phyloP scores from a whole-genome alignment of 92 coral and sea anemone species.

The Pocillopora meandrina region DNA sequence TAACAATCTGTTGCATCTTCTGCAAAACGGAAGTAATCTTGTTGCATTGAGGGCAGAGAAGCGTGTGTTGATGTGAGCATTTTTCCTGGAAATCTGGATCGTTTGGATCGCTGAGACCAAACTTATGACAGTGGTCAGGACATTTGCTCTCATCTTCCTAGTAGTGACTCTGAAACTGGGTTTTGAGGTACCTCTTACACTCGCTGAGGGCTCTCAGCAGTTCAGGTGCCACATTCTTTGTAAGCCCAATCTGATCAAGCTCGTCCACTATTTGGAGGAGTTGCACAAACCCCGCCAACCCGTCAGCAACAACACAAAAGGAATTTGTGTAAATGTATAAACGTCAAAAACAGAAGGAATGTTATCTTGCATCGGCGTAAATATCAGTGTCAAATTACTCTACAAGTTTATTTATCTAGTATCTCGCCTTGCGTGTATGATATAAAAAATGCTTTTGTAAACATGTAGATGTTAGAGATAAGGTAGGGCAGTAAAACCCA shows the following conservation, averaged over 20 bases:
- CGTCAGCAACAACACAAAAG: too few species aligned
- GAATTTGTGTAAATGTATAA: too few species aligned
- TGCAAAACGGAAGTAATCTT: too few species aligned
- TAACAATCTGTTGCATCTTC: constrained; percentile 48
- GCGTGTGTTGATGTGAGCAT: constrained; percentile 27
- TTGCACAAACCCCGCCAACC: background rate
- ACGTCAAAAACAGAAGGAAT: too few species aligned
- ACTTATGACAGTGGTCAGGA: constrained; percentile 47
- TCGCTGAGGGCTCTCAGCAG: constrained; percentile 42
- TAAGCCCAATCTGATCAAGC: constrained; percentile 32
- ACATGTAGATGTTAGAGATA: too few species aligned
- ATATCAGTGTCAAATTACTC: too few species aligned
- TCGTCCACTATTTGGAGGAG: constrained; percentile 33
- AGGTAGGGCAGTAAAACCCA: too few species aligned
- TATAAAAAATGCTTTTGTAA: too few species aligned
- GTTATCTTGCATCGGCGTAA: too few species aligned
- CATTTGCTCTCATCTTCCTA: background rate
- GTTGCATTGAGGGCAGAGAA: too few species aligned
- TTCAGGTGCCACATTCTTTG: constrained; percentile 32
- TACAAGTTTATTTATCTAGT: too few species aligned
- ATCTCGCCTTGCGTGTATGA: too few species aligned
- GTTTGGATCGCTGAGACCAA: constrained; percentile 51
- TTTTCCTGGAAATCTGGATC: constrained; percentile 56
- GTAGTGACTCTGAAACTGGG: constrained; percentile 34
- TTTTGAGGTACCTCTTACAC: constrained; percentile 40